phyloP scores from a whole-genome alignment of 2,113 vertebrate genomes.

The Vulpes lagopus region DNA sequence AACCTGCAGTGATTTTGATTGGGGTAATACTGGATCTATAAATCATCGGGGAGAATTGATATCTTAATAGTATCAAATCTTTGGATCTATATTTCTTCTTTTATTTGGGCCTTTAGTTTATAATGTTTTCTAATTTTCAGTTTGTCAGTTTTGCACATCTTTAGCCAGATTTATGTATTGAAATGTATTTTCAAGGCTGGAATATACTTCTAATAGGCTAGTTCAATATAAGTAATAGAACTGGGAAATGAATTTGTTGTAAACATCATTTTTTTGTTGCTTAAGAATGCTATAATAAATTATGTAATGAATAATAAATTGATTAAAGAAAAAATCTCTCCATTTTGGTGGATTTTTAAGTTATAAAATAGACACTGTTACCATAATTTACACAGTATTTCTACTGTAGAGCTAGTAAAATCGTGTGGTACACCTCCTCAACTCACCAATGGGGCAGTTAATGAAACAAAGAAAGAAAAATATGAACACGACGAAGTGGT shows the following conservation, averaged over 20 bases:
- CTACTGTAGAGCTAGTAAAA: slow-evolving; percentile 60
- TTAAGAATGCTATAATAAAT: neutral
- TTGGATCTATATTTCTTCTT: neutral
- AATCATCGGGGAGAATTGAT: neutral
- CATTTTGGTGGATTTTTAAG: neutral
- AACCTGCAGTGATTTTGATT: neutral
- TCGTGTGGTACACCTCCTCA: slow-evolving; percentile 72
- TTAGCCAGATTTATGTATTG: neutral
- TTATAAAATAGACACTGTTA: neutral
- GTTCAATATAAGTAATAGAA: neutral
- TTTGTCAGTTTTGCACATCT: neutral
- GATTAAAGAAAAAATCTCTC: neutral
- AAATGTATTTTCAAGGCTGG: neutral
- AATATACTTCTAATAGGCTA: neutral
- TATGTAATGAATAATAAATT: neutral
- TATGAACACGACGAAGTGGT: slow-evolving; percentile 65
- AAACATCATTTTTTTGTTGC: neutral
- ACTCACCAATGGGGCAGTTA: slow-evolving; percentile 59
- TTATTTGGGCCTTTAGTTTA: neutral
- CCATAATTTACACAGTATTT: slow-evolving; percentile 42
- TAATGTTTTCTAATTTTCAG: neutral
- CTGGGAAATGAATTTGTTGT: neutral
- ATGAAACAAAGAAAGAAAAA: neutral
- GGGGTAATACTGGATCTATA: neutral
- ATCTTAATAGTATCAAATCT: neutral